phyloP scores from a whole-genome alignment of 2,888 invertebrate genomes.

The Ischnura elegans region DNA sequence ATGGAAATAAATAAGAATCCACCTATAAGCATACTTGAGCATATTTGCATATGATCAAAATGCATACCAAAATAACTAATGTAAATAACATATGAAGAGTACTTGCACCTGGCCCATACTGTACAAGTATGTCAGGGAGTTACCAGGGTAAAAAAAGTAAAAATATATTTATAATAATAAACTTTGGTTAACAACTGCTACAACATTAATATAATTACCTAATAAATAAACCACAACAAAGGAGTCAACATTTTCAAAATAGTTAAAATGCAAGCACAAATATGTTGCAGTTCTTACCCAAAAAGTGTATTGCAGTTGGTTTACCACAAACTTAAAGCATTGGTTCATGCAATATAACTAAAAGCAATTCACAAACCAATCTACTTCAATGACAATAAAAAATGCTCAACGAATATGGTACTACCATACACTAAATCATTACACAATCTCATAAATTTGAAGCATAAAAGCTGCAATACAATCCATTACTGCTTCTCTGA shows the following conservation, averaged over 20 bases:
- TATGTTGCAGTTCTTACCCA: constrained; percentile 57
- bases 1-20: constrained; percentile 62
- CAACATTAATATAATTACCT: constrained; percentile 56
- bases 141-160: constrained; percentile 50
- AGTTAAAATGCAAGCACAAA: constrained; percentile 58
- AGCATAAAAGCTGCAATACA: constrained; percentile 1
- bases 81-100: constrained; percentile 52
- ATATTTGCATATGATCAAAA: constrained; percentile 54
- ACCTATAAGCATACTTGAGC: constrained; percentile 62
- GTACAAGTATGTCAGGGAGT: constrained; percentile 59
- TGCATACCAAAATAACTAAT: constrained; percentile 56
- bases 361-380: constrained; percentile 41
- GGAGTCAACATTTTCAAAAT: constrained; percentile 45
- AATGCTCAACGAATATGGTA: constrained; percentile 1
- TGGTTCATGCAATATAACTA: neutral
- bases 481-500: neutral
- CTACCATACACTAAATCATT: constrained; percentile 43
- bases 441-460: neutral
- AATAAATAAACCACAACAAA: constrained; percentile 66
- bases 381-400: constrained; percentile 34
- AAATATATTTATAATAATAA: constrained; percentile 44
- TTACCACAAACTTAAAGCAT: constrained; percentile 35
- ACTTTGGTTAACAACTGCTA: constrained; percentile 65
- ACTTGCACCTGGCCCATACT: constrained; percentile 64
- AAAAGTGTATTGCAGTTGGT: constrained; percentile 38